A percentile compares a stretch with the other conserved stretches of the same genome.
Evolutionary conservation across 2,797 vertebrate genomes (phyloP).

Genomic region (Pseudochirops corinnae): DNA sequence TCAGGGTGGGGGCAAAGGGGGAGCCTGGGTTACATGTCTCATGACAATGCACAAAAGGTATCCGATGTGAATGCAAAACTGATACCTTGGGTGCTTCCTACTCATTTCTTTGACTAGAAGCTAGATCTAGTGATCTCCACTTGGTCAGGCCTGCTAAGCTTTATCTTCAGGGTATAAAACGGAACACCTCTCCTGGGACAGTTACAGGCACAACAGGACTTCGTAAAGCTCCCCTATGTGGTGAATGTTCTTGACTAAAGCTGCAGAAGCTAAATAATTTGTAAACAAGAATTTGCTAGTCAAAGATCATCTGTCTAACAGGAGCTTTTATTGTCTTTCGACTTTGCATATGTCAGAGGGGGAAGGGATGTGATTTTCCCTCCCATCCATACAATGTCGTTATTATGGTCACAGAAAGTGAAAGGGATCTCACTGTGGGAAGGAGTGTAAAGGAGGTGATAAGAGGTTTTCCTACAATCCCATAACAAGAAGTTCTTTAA

Average conservation of each 20-base stretch:
- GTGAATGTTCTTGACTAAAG: too few relatives aligned
- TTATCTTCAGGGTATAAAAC: neutral
- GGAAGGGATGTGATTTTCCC: neutral
- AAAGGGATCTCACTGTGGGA: neutral
- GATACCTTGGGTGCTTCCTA: neutral
- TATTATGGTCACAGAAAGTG: neutral
- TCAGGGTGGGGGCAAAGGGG: neutral
- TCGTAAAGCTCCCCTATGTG: too few relatives aligned
- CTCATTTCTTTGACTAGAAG: neutral
- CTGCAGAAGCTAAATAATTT: neutral
- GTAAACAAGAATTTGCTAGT: neutral
- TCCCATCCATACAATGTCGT: neutral
- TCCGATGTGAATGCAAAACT: neutral
- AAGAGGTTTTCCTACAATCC: neutral
- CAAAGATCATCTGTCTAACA: neutral
- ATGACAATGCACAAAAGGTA: neutral
- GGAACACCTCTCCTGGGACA: neutral
- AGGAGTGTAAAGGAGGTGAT: neutral
- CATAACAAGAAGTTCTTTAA: neutral
- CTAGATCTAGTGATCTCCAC: neutral
- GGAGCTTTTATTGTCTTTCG: neutral
- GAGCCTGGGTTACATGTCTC: neutral
- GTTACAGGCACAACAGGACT: too few relatives aligned
- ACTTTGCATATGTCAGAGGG: neutral
- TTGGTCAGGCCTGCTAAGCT: neutral